phyloP scores from a whole-genome alignment of 2,797 vertebrate genomes.

The Lophotriccus pileatus region DNA sequence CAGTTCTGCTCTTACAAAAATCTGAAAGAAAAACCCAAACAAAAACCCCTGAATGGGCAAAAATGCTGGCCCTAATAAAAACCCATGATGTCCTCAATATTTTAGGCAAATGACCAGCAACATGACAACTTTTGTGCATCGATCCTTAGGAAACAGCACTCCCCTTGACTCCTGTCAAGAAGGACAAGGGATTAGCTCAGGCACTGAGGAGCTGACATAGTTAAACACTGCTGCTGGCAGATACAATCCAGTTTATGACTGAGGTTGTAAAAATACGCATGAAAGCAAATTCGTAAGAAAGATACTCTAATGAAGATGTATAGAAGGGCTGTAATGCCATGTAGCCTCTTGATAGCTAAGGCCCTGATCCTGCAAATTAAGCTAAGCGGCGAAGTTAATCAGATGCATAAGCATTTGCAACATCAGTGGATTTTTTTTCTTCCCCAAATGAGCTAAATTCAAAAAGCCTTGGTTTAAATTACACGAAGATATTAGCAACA shows the following conservation, averaged over 20 bases:
- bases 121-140: neutral
- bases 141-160: constrained; percentile 16
- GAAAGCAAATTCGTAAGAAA: constrained; percentile 55
- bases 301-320: constrained; percentile 66
- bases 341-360: constrained; percentile 65
- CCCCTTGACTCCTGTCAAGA: neutral
- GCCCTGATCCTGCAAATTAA: constrained; percentile 70
- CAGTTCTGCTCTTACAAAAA: neutral
- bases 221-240: constrained; percentile 56
- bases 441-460: constrained; percentile 59
- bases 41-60: neutral
- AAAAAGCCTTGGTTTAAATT: constrained; percentile 66
- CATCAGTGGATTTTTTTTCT: constrained; percentile 40
- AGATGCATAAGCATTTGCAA: constrained; percentile 66
- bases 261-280: constrained; percentile 34
- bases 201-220: constrained; percentile 46
- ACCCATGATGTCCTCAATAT: neutral
- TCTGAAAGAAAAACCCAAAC: neutral
- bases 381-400: constrained; percentile 54
- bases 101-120: constrained; percentile 19
- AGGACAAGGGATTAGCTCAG: constrained; percentile 46
- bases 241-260: constrained; percentile 42
- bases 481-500: constrained; percentile 48
- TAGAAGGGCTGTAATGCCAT: constrained; percentile 53
- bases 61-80: neutral